A percentile compares a stretch with the other conserved stretches of the same genome.
These are phyloP conservation scores for Brachyhypopomus occidentalis DNA, from an alignment of 2,113 vertebrate genomes.

Conservation along the genomic window DNA sequence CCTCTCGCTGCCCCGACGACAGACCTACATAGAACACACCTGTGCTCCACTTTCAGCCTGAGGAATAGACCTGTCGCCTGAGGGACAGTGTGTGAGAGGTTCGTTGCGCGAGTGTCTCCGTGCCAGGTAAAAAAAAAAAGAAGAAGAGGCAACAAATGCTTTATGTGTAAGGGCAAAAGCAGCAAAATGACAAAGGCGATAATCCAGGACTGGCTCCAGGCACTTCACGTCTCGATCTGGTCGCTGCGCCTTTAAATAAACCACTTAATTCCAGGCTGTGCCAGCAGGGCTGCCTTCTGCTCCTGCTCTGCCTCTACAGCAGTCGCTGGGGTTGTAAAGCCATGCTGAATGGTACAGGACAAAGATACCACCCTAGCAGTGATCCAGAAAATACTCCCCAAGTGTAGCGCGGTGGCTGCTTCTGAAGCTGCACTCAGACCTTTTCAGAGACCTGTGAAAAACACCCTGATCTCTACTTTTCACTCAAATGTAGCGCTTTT, in stretches of 20 bases:
- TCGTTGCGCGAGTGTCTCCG: background rate
- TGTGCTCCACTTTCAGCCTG: conserved; percentile 72
- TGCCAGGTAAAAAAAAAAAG: conserved; percentile 35
- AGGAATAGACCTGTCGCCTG: conserved; percentile 61
- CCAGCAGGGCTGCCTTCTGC: no score
- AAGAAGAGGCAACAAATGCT: background rate
- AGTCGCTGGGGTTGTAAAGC: background rate
- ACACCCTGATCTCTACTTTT: background rate
- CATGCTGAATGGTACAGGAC: no score
- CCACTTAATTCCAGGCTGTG: background rate
- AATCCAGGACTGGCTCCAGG: background rate
- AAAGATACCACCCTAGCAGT: no score
- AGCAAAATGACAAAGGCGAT: background rate
- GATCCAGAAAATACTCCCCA: no score
- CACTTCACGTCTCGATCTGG: background rate
- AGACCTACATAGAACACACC: conserved; percentile 76
- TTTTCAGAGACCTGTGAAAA: conserved; percentile 9
- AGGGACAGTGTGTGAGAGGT: conserved; percentile 9
- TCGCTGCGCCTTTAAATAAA: background rate
- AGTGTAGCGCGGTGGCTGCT: no score
- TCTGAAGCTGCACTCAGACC: background rate
- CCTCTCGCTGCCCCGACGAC: conserved; percentile 65
- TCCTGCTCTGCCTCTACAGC: background rate
- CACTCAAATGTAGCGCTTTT: background rate
- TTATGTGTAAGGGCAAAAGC: background rate